Evolutionary conservation across 2,797 vertebrate species (phyloP).

Genomic region (Schizopygopsis pylzovi): DNA sequence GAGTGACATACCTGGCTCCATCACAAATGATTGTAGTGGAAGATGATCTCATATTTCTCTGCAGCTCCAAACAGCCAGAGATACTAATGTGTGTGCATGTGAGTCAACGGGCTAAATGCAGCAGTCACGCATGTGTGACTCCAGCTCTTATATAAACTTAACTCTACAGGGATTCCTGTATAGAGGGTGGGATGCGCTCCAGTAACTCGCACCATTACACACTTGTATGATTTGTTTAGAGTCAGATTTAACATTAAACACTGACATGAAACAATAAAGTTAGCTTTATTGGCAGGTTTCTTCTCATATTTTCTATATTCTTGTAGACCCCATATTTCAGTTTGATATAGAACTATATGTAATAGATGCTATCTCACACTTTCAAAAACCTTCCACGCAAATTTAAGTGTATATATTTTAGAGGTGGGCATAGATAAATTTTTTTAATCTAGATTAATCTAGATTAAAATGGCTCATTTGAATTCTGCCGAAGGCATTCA

Average conservation of each 20-base stretch:
- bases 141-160: conserved; percentile 54
- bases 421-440: too few species aligned
- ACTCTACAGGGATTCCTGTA: conserved; percentile 30
- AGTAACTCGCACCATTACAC: conserved; percentile 1
- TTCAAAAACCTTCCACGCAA: background rate
- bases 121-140: conserved; percentile 39
- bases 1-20: background rate
- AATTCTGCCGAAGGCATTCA: too few species aligned
- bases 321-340: background rate
- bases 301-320: background rate
- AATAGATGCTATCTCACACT: background rate
- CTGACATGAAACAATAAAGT: background rate
- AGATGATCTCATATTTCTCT: conserved; percentile 20
- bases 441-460: too few species aligned
- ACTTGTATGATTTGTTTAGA: background rate
- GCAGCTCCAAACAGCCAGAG: conserved; percentile 14
- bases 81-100: conserved; percentile 41
- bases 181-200: background rate
- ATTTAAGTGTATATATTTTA: background rate
- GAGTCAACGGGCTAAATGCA: conserved; percentile 47
- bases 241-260: background rate
- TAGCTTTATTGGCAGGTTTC: background rate
- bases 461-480: too few species aligned
- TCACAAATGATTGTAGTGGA: background rate
- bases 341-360: background rate